Evolutionary conservation across 2,797 vertebrate species (phyloP), one percentile per base, ranked within the genome.

Genomic region (Taeniopygia guttata): DNA sequence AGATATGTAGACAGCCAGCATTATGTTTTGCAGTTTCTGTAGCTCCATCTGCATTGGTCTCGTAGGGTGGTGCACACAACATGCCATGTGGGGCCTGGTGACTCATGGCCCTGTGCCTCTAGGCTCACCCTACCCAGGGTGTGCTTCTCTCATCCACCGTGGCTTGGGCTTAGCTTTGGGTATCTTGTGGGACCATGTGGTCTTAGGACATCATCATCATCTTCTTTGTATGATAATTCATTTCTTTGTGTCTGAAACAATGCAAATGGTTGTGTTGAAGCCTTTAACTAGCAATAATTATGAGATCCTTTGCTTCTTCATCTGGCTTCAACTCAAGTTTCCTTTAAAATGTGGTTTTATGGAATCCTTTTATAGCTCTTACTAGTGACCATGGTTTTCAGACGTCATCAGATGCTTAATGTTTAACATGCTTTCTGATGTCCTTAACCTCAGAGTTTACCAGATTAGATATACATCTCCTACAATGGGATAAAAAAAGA

Each of bases 351-450:
- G 25, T 34, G 74, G 32, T 32, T 90, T 82, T 74, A 84, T 64
- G 49, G 34, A 87, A 84, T 73, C 5, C 8, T 90, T 96, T 96
- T 91, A 88, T 51, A 93, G 45, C 70, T 84, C 13, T 86, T 79
- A 40, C 27, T 77, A 42, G 30, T 60, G 67, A 77, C 3, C n/a
- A 68, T 70, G n/a, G 25, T 77, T 94, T 93, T 80, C 74, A 91
- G 60, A 82, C 87, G 74, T 83, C 87, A 75, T 90, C 76, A 89
- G 20, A 42, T 25, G 84, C 85, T 98, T 97, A 97, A 97, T 97
- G 86, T 96, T 98, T 97, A 98, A 97, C 96, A 8, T 56, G 67
- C 7, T 67, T 96, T 94, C 68, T 95, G 46, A 70, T 72, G 78
- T 95, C 78, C 73, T 94, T 94, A 90, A 96, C 90, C 80, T 85